A percentile compares a stretch with the other conserved stretches of the same genome.
Evolutionary conservation across 2,888 invertebrate species (phyloP).

Genomic region (Agrochola circellaris): DNA sequence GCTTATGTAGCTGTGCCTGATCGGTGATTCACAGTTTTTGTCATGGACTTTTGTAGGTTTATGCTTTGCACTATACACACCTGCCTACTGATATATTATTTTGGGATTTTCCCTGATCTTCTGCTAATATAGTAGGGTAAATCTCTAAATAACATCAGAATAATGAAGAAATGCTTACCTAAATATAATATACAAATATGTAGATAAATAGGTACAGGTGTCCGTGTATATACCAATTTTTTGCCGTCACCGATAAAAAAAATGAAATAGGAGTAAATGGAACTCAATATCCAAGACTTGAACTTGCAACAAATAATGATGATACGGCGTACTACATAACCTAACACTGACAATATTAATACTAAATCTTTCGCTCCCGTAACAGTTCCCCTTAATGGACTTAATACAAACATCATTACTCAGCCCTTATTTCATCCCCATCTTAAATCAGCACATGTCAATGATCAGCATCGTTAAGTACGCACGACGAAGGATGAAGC

Average conservation of each 20-base stretch:
- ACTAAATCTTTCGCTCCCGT: conserved; percentile 12
- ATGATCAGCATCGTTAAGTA: conserved; percentile 72
- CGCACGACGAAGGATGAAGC: neutral
- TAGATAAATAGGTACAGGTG: neutral
- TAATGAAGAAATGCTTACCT: neutral
- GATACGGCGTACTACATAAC: neutral
- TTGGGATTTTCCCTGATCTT: neutral
- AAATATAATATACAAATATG: neutral
- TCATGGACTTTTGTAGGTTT: conserved; percentile 7
- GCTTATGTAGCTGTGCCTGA: conserved; percentile 17
- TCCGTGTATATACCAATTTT: neutral
- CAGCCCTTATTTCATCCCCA: conserved; percentile 46
- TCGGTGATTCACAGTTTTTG: conserved; percentile 36
- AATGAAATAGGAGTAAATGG: no score
- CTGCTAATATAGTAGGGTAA: neutral
- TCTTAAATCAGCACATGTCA: conserved; percentile 68
- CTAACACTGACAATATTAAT: conserved; percentile 24
- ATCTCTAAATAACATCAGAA: neutral
- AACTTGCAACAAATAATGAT: neutral
- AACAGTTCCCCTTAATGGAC: conserved; percentile 26
- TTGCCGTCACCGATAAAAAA: neutral
- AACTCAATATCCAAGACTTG: neutral
- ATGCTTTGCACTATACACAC: neutral
- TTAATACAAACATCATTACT: conserved; percentile 57
- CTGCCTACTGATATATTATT: neutral